A percentile compares a stretch with the other conserved stretches of the same genome.
phyloP scores from a whole-genome alignment of 2,797 vertebrate species.

The Microhierax caerulescens region DNA sequence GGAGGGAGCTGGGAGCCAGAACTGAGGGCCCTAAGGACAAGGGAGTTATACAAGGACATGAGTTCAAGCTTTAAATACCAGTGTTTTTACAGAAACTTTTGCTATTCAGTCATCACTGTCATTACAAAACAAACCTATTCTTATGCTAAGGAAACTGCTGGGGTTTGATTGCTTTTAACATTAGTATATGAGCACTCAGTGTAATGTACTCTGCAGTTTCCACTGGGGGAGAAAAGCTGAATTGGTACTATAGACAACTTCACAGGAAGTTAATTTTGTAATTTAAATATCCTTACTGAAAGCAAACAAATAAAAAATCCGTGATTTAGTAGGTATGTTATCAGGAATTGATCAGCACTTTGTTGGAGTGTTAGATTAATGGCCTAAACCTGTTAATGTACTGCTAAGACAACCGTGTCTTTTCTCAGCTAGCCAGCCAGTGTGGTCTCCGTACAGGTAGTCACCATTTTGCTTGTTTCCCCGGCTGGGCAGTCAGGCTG shows the following conservation, averaged over 20 bases:
- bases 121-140: background rate
- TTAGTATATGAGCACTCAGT: background rate
- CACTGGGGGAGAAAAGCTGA: background rate
- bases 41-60: background rate
- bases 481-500: background rate
- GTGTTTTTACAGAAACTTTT: background rate
- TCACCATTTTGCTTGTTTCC: background rate
- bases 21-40: background rate
- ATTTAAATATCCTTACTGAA: background rate
- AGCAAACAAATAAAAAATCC: background rate
- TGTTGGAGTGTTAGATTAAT: background rate
- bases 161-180: background rate
- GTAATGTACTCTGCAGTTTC: background rate
- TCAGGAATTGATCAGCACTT: background rate
- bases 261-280: background rate
- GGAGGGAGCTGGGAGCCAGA: background rate
- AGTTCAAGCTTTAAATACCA: background rate
- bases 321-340: fast-evolving
- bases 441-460: background rate
- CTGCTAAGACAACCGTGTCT: background rate
- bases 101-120: background rate
- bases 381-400: background rate
- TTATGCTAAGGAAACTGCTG: background rate
- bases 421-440: background rate
- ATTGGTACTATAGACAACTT: background rate